phyloP scores from a whole-genome alignment of 2,797 vertebrate species.

The Danionella dracula region DNA sequence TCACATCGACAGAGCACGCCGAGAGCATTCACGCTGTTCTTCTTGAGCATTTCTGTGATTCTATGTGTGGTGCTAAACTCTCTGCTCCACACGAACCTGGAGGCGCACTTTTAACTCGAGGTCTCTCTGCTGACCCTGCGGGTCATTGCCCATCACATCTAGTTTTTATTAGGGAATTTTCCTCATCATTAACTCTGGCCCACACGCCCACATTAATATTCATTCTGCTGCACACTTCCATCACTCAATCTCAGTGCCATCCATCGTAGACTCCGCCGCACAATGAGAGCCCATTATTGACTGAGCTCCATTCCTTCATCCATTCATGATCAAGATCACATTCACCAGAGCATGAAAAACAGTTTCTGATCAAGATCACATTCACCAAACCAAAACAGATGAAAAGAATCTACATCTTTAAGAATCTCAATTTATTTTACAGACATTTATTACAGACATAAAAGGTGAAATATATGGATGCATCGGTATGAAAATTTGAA shows the following conservation, averaged over 20 bases:
- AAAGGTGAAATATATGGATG: too few relatives aligned
- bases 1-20: too few relatives aligned
- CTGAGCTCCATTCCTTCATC: constrained; percentile 51
- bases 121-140: constrained; percentile 73
- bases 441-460: too few relatives aligned
- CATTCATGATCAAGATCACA: constrained; percentile 6
- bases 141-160: constrained; percentile 78
- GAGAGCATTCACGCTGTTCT: too few relatives aligned
- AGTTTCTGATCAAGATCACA: too few relatives aligned
- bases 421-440: too few relatives aligned
- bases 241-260: constrained; percentile 48
- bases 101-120: constrained; percentile 77
- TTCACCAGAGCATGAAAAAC: too few relatives aligned
- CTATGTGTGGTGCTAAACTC: constrained; percentile 72
- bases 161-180: constrained; percentile 83
- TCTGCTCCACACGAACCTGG: constrained; percentile 72
- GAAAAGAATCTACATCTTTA: too few relatives aligned
- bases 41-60: constrained; percentile 35
- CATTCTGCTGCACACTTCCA: constrained; percentile 70
- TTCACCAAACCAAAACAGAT: too few relatives aligned
- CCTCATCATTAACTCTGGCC: constrained; percentile 75
- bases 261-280: constrained; percentile 41
- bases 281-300: constrained; percentile 63
- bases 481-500: too few relatives aligned
- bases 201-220: constrained; percentile 77